Percentiles rank a stretch among this genome's conserved stretches.
phyloP scores from a whole-genome alignment of 2,113 vertebrate species.

The Lophius piscatorius region DNA sequence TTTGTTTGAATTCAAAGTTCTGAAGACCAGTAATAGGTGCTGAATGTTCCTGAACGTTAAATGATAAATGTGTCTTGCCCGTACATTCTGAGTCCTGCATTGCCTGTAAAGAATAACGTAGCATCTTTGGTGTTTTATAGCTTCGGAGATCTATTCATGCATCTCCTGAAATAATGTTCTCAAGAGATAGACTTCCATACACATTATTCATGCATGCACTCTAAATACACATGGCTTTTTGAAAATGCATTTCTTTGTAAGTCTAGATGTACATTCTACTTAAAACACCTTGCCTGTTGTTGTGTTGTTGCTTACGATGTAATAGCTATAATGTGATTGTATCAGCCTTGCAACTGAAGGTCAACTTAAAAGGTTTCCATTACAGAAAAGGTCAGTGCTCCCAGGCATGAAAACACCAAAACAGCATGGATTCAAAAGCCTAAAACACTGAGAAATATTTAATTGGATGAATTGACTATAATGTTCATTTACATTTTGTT shows the following conservation, averaged over 20 bases:
- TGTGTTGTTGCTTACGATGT: slow-evolving; percentile 51
- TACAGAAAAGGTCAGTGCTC: slow-evolving; percentile 71
- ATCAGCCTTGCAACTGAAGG: slow-evolving; percentile 63
- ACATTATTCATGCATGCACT: not conserved
- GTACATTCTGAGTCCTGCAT: slow-evolving; percentile 7
- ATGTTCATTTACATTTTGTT: slow-evolving; percentile 2
- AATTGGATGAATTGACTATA: slow-evolving; percentile 21
- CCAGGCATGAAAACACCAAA: slow-evolving; percentile 56
- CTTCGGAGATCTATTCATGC: not conserved
- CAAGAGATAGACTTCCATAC: slow-evolving; percentile 5
- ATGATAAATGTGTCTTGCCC: slow-evolving; percentile 47
- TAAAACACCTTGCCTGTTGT: slow-evolving; percentile 25
- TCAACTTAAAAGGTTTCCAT: slow-evolving; percentile 74
- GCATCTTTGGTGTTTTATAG: not conserved
- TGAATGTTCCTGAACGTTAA: slow-evolving; percentile 19
- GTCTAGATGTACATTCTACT: not conserved
- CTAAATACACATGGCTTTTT: slow-evolving; percentile 11
- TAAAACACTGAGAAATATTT: slow-evolving; percentile 20
- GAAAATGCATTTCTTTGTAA: not conserved
- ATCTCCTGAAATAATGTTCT: not conserved
- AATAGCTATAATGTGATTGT: slow-evolving; percentile 44
- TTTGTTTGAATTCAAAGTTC: slow-evolving; percentile 27
- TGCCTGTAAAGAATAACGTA: slow-evolving; percentile 26
- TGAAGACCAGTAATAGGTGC: slow-evolving; percentile 3
- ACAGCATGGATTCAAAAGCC: slow-evolving; percentile 11